Evolutionary conservation across 2,797 vertebrate genomes (phyloP).

Genomic region (Anableps anableps): DNA sequence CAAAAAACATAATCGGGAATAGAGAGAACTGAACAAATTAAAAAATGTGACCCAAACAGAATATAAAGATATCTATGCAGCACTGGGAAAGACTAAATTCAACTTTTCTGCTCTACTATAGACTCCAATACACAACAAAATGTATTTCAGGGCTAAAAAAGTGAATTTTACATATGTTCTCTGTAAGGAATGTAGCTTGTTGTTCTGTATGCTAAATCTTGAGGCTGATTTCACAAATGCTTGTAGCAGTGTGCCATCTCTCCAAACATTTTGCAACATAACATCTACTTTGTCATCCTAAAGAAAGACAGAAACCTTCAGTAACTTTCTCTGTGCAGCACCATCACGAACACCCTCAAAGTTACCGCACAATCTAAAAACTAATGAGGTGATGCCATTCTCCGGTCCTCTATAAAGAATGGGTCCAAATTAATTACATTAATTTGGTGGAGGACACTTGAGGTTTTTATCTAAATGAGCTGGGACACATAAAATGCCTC

Average conservation of each 20-base stretch:
- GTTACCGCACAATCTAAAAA: not conserved
- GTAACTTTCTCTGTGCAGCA: not conserved
- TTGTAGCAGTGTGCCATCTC: not conserved
- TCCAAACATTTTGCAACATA: not conserved
- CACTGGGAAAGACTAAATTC: too few relatives aligned
- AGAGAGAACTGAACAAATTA: too few relatives aligned
- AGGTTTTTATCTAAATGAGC: slow-evolving; percentile 1
- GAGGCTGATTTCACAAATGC: too few relatives aligned
- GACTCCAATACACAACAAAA: too few relatives aligned
- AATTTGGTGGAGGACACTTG: not conserved
- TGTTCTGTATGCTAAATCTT: too few relatives aligned
- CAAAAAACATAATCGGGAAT: too few relatives aligned
- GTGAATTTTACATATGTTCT: too few relatives aligned
- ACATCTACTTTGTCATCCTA: not conserved
- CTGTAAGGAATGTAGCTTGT: too few relatives aligned
- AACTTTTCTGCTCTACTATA: too few relatives aligned
- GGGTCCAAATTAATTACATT: not conserved
- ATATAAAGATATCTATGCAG: too few relatives aligned
- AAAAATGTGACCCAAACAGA: too few relatives aligned
- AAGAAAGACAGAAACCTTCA: not conserved
- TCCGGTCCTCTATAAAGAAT: not conserved
- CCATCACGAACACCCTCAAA: not conserved
- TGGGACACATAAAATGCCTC: not conserved
- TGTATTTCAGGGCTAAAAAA: too few relatives aligned
- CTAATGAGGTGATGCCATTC: not conserved